These are phyloP conservation scores for Peromyscus nudipes DNA, from an alignment of 2,797 vertebrate genomes.

Conservation along the genomic window DNA sequence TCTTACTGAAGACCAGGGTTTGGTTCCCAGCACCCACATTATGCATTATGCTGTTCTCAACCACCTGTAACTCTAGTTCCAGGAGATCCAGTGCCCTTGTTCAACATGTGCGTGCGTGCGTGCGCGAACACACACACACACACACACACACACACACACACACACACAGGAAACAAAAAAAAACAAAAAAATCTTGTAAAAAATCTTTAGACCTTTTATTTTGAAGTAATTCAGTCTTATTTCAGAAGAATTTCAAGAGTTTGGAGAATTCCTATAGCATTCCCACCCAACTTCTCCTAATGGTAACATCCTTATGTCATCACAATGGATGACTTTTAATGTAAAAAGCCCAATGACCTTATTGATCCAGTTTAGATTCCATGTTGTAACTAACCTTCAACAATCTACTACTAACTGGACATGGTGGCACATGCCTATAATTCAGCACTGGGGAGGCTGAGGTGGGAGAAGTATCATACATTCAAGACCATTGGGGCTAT, in stretches of 20 bases:
- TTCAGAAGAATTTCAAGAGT: background rate
- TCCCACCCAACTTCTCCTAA: background rate
- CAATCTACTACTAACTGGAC: background rate
- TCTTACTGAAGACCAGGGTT: background rate
- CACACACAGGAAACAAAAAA: background rate
- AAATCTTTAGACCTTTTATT: slow-evolving; percentile 12
- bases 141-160: background rate
- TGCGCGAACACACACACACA: background rate
- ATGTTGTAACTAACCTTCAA: background rate
- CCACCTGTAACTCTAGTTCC: background rate
- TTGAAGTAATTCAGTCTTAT: slow-evolving; percentile 4
- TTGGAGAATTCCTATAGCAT: background rate
- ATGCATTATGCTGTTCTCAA: background rate
- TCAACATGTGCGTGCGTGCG: background rate
- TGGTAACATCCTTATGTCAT: background rate
- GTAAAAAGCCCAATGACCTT: background rate
- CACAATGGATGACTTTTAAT: background rate
- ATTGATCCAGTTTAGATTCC: background rate
- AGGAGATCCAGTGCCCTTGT: background rate
- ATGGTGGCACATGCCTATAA: background rate
- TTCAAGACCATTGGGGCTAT: background rate
- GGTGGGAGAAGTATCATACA: background rate
- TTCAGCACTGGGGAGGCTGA: background rate
- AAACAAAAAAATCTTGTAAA: background rate
- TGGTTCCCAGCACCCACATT: background rate